Conservation (phyloP, 2,888 invertebrate genomes). For the Pollenia labialis region DNA sequence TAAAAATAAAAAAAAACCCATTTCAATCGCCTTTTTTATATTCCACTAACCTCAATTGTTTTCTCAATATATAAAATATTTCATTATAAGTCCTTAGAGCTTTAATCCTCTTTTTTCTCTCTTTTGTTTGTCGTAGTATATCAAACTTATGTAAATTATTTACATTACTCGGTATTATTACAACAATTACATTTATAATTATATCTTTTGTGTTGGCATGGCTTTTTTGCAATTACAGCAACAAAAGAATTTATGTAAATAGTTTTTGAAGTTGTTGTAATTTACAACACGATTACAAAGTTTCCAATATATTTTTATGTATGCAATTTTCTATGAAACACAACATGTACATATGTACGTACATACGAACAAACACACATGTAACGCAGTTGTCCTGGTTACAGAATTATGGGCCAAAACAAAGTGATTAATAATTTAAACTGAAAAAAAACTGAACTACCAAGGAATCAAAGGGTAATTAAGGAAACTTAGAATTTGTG, state of each 20-base stretch:
- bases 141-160: slow-evolving; percentile 33
- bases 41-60: too few relatives aligned
- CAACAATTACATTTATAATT: slow-evolving; percentile 38
- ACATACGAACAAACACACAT: neutral
- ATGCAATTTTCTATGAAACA: neutral
- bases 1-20: too few relatives aligned
- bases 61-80: neutral
- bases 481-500: too few relatives aligned
- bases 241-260: slow-evolving; percentile 22
- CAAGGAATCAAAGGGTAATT: too few relatives aligned
- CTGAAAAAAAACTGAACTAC: neutral
- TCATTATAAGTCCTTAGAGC: slow-evolving; percentile 29
- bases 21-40: too few relatives aligned
- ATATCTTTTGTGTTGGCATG: slow-evolving; percentile 21
- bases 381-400: slow-evolving; percentile 45
- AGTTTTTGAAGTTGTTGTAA: neutral
- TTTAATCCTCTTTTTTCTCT: slow-evolving; percentile 11
- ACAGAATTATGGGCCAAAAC: slow-evolving; percentile 52
- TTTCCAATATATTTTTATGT: neutral
- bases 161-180: slow-evolving; percentile 36
- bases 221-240: slow-evolving; percentile 13
- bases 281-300: slow-evolving; percentile 8
- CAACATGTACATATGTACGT: too few relatives aligned
- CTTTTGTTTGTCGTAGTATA: neutral
- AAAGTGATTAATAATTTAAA: slow-evolving; percentile 28